These are phyloP conservation scores for Anthonomus grandis DNA, from an alignment of 1,140 invertebrate genomes.

Conservation along the genomic window DNA sequence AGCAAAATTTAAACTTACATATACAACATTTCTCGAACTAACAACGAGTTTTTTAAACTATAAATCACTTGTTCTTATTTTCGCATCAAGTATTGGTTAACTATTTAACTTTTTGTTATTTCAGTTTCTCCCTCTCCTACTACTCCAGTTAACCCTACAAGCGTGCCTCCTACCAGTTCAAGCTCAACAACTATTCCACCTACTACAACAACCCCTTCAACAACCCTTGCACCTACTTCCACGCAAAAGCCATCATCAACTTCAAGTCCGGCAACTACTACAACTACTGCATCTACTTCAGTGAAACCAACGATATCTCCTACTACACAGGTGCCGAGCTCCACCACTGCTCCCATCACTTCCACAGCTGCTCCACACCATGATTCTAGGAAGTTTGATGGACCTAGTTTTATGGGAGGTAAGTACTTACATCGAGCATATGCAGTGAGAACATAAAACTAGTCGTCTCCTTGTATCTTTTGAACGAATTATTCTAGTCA, in stretches of 20 bases:
- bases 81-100: too few species aligned
- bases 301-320: constrained; percentile 21
- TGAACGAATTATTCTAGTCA: too few species aligned
- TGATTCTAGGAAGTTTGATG: constrained; percentile 54
- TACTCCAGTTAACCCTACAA: not conserved
- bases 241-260: constrained; percentile 27
- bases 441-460: not conserved
- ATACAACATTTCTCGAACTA: too few species aligned
- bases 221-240: not conserved
- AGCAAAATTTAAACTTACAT: too few species aligned
- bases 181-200: constrained; percentile 2
- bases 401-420: constrained; percentile 68
- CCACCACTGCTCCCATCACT: constrained; percentile 36
- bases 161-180: not conserved
- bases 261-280: constrained; percentile 20
- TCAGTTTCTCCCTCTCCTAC: not conserved
- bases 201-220: constrained; percentile 26
- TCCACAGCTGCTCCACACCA: constrained; percentile 28
- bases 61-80: too few species aligned
- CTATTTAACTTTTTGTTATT: too few species aligned
- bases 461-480: not conserved
- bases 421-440: not conserved
- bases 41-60: too few species aligned
- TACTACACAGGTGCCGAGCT: constrained; percentile 31
- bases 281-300: constrained; percentile 28